Evolutionary conservation across 2,888 invertebrate species (phyloP), one percentile per base, ranked within the genome.

Genomic region (Hyles lineata): DNA sequence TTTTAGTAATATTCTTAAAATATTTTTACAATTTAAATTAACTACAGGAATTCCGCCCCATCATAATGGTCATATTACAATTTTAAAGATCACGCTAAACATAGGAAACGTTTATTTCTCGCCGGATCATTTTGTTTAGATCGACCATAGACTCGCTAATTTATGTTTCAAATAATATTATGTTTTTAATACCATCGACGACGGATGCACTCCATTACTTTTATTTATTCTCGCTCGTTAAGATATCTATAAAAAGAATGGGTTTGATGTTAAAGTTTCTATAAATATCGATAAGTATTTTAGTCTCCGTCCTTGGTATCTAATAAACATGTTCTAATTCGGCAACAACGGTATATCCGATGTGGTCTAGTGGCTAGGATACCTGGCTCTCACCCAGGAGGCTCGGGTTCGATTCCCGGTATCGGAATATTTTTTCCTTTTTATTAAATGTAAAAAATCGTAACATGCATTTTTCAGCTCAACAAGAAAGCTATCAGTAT

Each of bases 331-430:
- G 21, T 8, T 17, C 23, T 63, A 50, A 67, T 67, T 67, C 23
- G 6, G 2, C 23, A 0, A 1, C 0, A 0, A 2, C 2, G 0
- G 1, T 19, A 50, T 50, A 87, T 95, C 95, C 95, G 94, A 93
- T 95, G 95, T 95, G 95, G 95, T 95, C 95, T 95, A 95, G 95
- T 95, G 95, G 95, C 93, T 95, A 95, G 95, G 95, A 95, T 95
- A 95, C 92, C 95, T 95, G 95, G 95, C 90, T 95, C 90, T 95
- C 95, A 95, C 93, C 95, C 94, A 94, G 95, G 92, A 95, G 95
- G 95, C 95, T 94, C 95, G 95, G 95, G 95, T 95, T 95, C 95
- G 95, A 95, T 95, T 95, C 95, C 95, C 95, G 95, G 95, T 95
- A 95, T 93, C 94, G 95, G 95, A 95, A 93, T 72, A 60, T 9